Base-by-base conservation (phyloP, 2,888 invertebrate species). In the Acleris emargana region DNA sequence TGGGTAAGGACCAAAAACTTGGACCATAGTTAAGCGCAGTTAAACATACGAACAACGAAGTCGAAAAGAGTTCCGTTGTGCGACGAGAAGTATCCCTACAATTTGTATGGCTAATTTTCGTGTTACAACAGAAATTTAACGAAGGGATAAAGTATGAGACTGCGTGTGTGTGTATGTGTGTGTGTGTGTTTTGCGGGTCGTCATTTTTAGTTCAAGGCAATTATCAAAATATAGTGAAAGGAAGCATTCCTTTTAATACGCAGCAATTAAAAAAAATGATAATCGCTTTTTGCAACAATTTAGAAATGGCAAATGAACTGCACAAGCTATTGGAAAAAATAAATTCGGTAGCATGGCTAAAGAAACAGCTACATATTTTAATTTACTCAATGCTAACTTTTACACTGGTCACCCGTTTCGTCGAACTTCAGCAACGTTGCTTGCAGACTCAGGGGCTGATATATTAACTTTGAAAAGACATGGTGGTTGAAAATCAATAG, bases 211-310 rank as follows among this genome's bases (percentile, higher is more conserved):
- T 28, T 28, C 9, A 28, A 28, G 28, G 62, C 42, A 62, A 57
- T 28, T 57, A 62, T 28, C 50, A 50, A 16, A 43, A 57, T 2
- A 43, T 62, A 9, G 18, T 55, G 0, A 57, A 62, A 18, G 50
- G 49, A 11, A n/a, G n/a, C n/a, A n/a, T n/a, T n/a, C n/a, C n/a
- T 62, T 57, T 11, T 9, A 50, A 57, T 62, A n/a, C 55, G 55
- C 2, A 9, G 25, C 1, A 16, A 2, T 0, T n/a, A 55, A 50
- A 20, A 42, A 6, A 5, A 42, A 1, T 2, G 50, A 42, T 50
- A 57, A 42, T 13, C 49, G 62, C 0, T 62, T 62, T 11, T 62
- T 62, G 6, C 62, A 62, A 16, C 55, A 55, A n/a, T 57, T 50
- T 11, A 17, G 55, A 11, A 49, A 62, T 18, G 62, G 62, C 3